Evolutionary conservation across 30 jellyfish, hydroid and myxozoan genomes (phyloP), one percentile per base, ranked within the genome.

Genomic region (Aurelia sp.): DNA sequence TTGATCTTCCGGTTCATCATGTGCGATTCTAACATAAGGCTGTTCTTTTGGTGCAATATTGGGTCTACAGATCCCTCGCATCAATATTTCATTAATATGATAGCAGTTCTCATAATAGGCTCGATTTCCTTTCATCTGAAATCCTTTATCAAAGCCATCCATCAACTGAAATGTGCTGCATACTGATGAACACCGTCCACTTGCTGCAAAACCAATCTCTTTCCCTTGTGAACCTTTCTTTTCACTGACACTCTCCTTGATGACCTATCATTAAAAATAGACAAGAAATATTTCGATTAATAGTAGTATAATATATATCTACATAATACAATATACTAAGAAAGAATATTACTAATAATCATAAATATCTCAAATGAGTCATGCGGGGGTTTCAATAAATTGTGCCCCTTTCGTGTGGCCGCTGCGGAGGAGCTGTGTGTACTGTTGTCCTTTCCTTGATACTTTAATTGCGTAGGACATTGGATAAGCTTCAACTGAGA

Each of bases 201-300:
- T 51, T 16, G 30, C 69, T 13, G 88, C 17, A 3, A 22, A 5
- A 11, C 1, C 57, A 20, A 17, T 59, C 16, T 69, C 76, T 27
- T 47, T 30, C 22, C 15, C 65, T 16, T 31, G 35, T 11, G 5
- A 31, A 19, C 58, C 83, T 35, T 67, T 68, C 65, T 53, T 51
- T 16, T 48, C 73, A 13, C 76, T 78, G 18, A 66, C 83, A 19
- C 89, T 73, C 75, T 73, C 88, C 83, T 85, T 85, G 48, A 85
- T 63, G 20, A 44, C 55, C 55, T 44, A 44, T 44, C 9, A 44
- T 44, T 3, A 0, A 37, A 44, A 44, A 44, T 4, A 6, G 55
- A 44, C 6, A 44, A 7, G 15, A 44, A 44, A 6, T 16, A 44
- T 44, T 6, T 44, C 0, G 6, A 10, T 37, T 27, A 1, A 27